These are phyloP conservation scores for Sternotherus odoratus DNA, from an alignment of 2,797 vertebrate genomes.

Conservation along the genomic window DNA sequence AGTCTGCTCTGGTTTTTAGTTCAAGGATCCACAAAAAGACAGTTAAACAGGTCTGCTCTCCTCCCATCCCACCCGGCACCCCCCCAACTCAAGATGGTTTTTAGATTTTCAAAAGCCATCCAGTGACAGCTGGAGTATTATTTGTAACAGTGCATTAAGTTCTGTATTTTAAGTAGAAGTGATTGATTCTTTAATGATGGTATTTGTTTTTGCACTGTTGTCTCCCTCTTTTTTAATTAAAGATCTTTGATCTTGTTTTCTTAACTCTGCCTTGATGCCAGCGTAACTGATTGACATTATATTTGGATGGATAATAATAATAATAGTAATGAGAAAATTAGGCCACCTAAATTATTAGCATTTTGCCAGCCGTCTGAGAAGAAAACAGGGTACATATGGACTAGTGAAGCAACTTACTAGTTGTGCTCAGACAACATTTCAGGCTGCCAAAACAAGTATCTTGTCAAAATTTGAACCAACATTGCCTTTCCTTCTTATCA, in stretches of 20 bases:
- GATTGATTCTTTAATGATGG: neutral
- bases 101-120: neutral
- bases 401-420: constrained; percentile 20
- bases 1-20: constrained; percentile 28
- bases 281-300: neutral
- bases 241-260: constrained; percentile 29
- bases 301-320: constrained; percentile 27
- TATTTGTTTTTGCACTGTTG: neutral
- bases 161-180: neutral
- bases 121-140: constrained; percentile 39
- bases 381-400: neutral
- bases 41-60: neutral
- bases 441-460: constrained; percentile 17
- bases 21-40: neutral
- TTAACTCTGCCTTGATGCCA: neutral
- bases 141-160: neutral
- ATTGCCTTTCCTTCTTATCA: neutral
- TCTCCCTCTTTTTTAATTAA: constrained; percentile 29
- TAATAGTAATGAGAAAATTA: neutral
- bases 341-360: neutral
- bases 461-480: neutral
- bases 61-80: neutral
- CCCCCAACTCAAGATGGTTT: accelerated
- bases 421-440: neutral
- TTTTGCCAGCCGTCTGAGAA: constrained; percentile 34